These are phyloP conservation scores for Leptopilina drosophilae DNA, from an alignment of 2,888 invertebrate genomes.

Conservation along the genomic window DNA sequence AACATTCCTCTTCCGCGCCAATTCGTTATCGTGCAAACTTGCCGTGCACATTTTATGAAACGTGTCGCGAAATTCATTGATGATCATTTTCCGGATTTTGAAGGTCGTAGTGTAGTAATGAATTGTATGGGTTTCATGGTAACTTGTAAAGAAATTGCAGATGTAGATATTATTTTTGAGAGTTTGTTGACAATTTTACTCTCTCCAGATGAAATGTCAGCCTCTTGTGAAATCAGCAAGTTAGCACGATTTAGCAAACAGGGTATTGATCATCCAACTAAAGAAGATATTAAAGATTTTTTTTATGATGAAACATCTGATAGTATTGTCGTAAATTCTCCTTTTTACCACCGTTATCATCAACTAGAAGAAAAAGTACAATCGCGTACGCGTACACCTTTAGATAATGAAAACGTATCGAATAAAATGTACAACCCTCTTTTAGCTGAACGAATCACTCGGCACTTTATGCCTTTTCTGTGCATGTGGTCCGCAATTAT, in stretches of 20 bases:
- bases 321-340: no score
- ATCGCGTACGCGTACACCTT: no score
- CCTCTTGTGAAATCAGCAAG: background rate
- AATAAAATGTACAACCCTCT: no score
- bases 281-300: background rate
- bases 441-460: no score
- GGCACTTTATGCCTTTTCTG: background rate
- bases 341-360: no score
- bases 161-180: background rate
- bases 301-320: no score
- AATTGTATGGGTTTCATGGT: background rate
- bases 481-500: background rate
- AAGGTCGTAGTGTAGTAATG: background rate
- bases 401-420: no score
- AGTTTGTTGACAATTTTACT: background rate
- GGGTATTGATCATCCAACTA: background rate
- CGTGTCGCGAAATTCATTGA: background rate
- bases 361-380: no score
- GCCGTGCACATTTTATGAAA: conserved; percentile 24
- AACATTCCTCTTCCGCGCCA: background rate
- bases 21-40: background rate
- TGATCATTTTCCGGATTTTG: background rate
- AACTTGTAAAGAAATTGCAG: background rate
- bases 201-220: background rate
- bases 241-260: background rate